These are phyloP conservation scores for Epsilonema sp. DNA, from an alignment of 2,888 invertebrate genomes.

Conservation along the genomic window DNA sequence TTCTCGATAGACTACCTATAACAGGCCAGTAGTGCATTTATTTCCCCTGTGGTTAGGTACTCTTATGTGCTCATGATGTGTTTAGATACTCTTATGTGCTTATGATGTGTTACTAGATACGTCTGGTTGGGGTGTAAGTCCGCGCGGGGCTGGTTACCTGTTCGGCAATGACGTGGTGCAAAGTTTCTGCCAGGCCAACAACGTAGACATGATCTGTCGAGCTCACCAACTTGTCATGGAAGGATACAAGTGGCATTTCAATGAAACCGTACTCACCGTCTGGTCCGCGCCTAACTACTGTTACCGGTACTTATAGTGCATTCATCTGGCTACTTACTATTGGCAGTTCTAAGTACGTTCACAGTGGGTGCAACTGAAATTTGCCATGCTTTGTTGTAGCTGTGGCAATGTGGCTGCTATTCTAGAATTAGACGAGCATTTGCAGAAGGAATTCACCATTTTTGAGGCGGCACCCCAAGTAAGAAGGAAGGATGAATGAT, in stretches of 20 bases:
- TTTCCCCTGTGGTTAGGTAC: no score
- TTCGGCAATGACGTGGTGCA: constrained; percentile 88
- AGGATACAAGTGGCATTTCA: constrained; percentile 99
- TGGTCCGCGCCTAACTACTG: constrained; percentile 99
- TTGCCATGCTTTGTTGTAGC: constrained; percentile 36
- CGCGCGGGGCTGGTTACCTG: constrained; percentile 89
- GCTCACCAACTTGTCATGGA: constrained; percentile 99
- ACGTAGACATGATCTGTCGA: constrained; percentile 73
- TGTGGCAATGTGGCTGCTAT: constrained; percentile 99
- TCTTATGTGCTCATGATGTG: no score
- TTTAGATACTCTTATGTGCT: no score
- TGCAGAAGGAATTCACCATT: constrained; percentile 93
- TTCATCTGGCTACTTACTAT: background rate
- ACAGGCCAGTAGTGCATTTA: background rate
- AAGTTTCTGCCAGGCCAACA: constrained; percentile 75
- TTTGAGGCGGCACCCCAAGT: constrained; percentile 91
- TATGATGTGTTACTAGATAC: constrained; percentile 28
- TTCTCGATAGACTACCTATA: no score
- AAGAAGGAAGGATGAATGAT: constrained; percentile 4
- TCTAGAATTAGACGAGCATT: constrained; percentile 87
- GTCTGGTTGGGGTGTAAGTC: constrained; percentile 69
- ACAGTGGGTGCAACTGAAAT: no score
- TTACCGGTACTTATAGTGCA: constrained; percentile 50
- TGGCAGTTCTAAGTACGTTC: background rate
- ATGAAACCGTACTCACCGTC: constrained; percentile 92